A percentile compares a stretch with the other conserved stretches of the same genome.
Conservation (phyloP, 2,797 vertebrate species). For the Triplophysa yarkandensis region DNA sequence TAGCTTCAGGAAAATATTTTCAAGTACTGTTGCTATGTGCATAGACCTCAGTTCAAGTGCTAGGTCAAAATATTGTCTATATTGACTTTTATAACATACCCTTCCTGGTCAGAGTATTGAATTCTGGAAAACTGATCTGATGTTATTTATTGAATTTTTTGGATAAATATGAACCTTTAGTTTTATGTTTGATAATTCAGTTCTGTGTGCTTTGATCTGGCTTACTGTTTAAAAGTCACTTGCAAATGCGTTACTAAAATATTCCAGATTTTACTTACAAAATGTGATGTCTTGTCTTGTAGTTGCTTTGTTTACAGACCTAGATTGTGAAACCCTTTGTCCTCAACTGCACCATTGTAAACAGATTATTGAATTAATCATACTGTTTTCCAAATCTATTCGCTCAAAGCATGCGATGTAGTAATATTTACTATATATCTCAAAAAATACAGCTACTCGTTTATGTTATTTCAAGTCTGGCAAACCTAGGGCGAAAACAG, state of each 20-base stretch:
- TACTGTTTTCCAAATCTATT: not conserved
- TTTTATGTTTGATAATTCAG: not conserved
- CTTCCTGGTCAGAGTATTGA: slow-evolving; percentile 15
- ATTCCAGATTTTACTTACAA: slow-evolving; percentile 13
- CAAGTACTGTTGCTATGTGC: not conserved
- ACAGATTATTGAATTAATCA: not conserved
- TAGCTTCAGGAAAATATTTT: slow-evolving; percentile 21
- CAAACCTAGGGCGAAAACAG: not conserved
- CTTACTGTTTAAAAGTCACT: slow-evolving; percentile 9
- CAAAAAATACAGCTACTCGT: not conserved
- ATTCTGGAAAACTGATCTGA: not conserved
- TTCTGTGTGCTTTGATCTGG: not conserved
- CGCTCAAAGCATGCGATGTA: too few species aligned
- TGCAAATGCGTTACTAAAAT: slow-evolving; percentile 28
- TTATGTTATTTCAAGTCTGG: not conserved
- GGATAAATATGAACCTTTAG: not conserved
- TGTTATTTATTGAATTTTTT: not conserved
- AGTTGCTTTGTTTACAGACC: not conserved
- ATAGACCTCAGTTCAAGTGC: not conserved
- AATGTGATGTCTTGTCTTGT: slow-evolving; percentile 5
- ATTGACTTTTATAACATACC: not conserved
- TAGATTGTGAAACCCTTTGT: not conserved
- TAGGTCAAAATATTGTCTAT: slow-evolving; percentile 1
- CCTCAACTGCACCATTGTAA: not conserved
- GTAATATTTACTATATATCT: not conserved